These are phyloP conservation scores for Nothobranchius furzeri DNA, from an alignment of 2,113 vertebrate genomes.

Conservation along the genomic window DNA sequence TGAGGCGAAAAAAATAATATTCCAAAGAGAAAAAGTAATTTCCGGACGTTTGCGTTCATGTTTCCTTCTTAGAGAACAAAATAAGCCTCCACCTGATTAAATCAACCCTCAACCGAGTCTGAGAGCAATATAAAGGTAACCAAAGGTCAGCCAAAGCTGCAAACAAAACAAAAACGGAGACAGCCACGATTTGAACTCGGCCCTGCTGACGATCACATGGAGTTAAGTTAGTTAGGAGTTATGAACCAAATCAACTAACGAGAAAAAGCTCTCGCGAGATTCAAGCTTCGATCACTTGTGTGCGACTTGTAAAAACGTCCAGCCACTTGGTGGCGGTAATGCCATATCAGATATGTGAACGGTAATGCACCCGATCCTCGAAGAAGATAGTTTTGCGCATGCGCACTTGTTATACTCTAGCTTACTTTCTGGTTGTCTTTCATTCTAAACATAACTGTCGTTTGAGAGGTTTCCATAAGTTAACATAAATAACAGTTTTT, in stretches of 20 bases:
- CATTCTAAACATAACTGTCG: neutral
- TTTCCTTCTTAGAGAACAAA: neutral
- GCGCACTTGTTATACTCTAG: neutral
- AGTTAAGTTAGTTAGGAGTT: neutral
- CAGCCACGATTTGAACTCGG: too few species aligned
- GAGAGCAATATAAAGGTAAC: neutral
- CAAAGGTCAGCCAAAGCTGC: slow-evolving; percentile 41
- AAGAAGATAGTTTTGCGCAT: slow-evolving; percentile 12
- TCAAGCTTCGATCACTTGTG: too few species aligned
- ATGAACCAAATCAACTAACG: too few species aligned
- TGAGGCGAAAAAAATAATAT: slow-evolving; percentile 19
- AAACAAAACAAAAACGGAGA: too few species aligned
- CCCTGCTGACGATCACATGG: neutral
- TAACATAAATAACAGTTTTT: accelerated
- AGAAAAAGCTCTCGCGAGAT: too few species aligned
- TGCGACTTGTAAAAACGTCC: too few species aligned
- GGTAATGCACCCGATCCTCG: too few species aligned
- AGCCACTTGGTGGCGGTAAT: too few species aligned
- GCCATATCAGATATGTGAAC: too few species aligned
- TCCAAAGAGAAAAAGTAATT: slow-evolving; percentile 11
- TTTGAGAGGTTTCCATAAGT: accelerated
- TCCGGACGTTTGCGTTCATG: neutral
- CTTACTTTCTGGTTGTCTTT: accelerated
- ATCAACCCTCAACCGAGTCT: neutral
- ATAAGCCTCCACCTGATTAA: neutral